Percentiles rank a stretch among this genome's conserved stretches.
These are phyloP conservation scores for Lucinisca nassula DNA, from an alignment of 2,888 invertebrate genomes.

Conservation along the genomic window DNA sequence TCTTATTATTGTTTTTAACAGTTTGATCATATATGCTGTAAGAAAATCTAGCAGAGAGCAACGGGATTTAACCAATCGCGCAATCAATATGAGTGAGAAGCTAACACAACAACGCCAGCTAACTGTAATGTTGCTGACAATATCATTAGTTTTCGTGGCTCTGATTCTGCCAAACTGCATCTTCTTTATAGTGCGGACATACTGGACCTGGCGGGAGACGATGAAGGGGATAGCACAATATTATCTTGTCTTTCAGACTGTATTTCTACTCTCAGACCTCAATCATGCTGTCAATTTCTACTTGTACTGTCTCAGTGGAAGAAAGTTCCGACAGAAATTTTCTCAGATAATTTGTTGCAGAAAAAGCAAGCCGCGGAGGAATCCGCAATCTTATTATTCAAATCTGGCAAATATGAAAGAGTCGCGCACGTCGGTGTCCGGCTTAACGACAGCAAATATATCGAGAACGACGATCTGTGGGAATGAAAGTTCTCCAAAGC, in stretches of 20 bases:
- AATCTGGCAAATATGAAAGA: not conserved
- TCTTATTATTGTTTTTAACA: conserved; percentile 76
- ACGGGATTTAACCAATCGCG: conserved; percentile 68
- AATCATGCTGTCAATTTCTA: conserved; percentile 82
- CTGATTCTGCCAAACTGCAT: conserved; percentile 79
- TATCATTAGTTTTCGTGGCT: conserved; percentile 78
- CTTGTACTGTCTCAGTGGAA: conserved; percentile 77
- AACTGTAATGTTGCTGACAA: conserved; percentile 80
- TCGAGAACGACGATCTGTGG: not conserved
- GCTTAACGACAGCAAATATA: not conserved
- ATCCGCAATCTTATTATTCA: conserved; percentile 3
- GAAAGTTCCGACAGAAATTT: conserved; percentile 75
- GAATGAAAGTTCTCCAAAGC: no score
- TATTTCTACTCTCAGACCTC: conserved; percentile 75
- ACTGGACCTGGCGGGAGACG: conserved; percentile 71
- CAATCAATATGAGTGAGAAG: conserved; percentile 70
- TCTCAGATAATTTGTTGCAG: conserved; percentile 62
- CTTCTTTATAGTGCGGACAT: conserved; percentile 76
- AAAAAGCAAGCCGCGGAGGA: not conserved
- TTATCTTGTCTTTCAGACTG: conserved; percentile 71
- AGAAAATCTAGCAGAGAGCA: conserved; percentile 64
- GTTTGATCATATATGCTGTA: conserved; percentile 77
- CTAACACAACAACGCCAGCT: conserved; percentile 78
- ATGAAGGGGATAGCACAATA: conserved; percentile 68
- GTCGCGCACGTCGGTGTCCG: not conserved